Base-by-base conservation (phyloP, 2,797 vertebrate species). In the Myripristis murdjan region DNA sequence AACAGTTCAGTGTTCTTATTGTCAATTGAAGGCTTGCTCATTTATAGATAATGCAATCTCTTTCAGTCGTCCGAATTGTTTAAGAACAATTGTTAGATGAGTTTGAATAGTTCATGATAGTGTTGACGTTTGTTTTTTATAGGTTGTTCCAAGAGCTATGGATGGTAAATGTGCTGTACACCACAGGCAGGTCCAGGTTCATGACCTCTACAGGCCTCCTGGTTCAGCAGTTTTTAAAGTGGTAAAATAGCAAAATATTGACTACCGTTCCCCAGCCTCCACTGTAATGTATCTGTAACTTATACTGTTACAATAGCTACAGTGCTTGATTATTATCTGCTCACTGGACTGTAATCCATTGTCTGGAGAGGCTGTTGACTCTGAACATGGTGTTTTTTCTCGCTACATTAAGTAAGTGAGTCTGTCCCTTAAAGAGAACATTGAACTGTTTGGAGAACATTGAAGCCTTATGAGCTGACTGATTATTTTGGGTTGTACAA, bases 341-440 rank as follows among this genome's bases (percentile, higher is more conserved):
- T 46, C 23, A 23, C 23, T 23, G 23, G 23, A 23, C 28, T 31
- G 28, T 7, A 31, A 52, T 56, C 55, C 9, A 63, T 35, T 44
- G 11, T 62, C 51, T 62, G 68, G 0, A 59, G 11, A 22, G 15
- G 8, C 1, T 3, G 31, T 54, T 43, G 35, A 52, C 23, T 49
- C 14, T n/a, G 14, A 64, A 59, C 4, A 48, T 41, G 15, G 26
- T 54, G 54, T 2, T 60, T 57, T 67, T 5, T 41, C 52, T 24
- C 3, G 10, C 33, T 24, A 3, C 16, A 28, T 44, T 51, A 41
- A 71, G 44, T 15, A 44, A 70, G 8, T 31, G 54, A 66, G 3
- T 16, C 41, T 46, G 24, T 54, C 64, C 11, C 31, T 20, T n/a
- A 44, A 49, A 55, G n/a, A 62, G 64, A 49, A 35, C 4, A 39